phyloP scores from a whole-genome alignment of 2,113 vertebrate genomes.

The Himantopus leucocephalus region DNA sequence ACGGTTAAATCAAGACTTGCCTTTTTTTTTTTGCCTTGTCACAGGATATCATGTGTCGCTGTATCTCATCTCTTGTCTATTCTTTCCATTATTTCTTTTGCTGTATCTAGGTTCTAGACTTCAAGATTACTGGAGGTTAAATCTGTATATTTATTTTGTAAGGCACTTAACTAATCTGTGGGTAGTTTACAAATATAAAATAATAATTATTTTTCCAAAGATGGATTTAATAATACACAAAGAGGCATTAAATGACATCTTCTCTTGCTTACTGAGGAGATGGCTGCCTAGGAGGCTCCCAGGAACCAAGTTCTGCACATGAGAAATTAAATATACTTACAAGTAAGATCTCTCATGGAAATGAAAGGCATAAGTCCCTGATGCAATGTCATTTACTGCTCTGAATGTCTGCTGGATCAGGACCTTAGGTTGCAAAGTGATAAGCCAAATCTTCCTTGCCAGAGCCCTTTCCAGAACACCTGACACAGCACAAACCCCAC shows the following conservation, averaged over 20 bases:
- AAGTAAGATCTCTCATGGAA: not conserved
- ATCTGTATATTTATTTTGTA: not conserved
- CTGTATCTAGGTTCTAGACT: not conserved
- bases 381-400: not conserved
- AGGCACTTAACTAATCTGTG: not conserved
- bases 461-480: not conserved
- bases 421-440: not conserved
- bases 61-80: not conserved
- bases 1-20: not conserved
- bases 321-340: not conserved
- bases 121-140: not conserved
- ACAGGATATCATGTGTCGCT: not conserved
- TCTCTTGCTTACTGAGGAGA: not conserved
- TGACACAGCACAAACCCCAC: not conserved
- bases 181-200: not conserved
- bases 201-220: not conserved
- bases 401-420: not conserved
- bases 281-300: not conserved
- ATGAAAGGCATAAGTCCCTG: not conserved
- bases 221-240: not conserved
- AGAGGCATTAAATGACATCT: not conserved
- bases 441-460: constrained; percentile 20
- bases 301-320: not conserved
- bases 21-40: not conserved
- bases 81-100: not conserved